Base-by-base conservation (phyloP, 1,140 invertebrate species). In the Scaptomyza montana region DNA sequence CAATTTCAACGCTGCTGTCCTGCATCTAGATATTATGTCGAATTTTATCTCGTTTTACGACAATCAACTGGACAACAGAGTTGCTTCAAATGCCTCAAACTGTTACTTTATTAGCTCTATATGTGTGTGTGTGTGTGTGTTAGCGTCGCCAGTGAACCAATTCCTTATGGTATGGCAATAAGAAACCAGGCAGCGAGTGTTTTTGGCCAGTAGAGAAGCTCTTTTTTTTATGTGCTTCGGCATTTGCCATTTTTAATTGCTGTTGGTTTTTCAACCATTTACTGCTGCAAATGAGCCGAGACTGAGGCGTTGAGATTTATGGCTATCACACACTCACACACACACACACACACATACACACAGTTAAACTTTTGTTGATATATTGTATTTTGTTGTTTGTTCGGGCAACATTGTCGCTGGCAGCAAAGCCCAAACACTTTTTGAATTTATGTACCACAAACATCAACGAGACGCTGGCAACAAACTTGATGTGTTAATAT, bases 171-270 rank as follows among this genome's bases (percentile, higher is more conserved):
- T 19, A 39, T 5, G 12, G 53, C 43, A 69, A 69, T 63, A 71
- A 70, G 79, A 63, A 71, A 54, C 60, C n/a, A 71, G 51, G 60
- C 19, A 74, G 43, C 57, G 46, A 57, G 53, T 30, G 28, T 28
- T 61, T 33, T 25, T 36, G 13, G 30, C 63, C 28, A 62, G 45
- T 50, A 51, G 57, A 51, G 57, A 43, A 50, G 33, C 53, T 12
- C 25, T 46, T 50, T 86, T 86, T 86, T 84, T 84, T 84, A 84
- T 84, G 72, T 76, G 50, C 69, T 80, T 74, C 74, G 69, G 77
- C 78, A 67, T 86, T 86, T 86, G 78, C 62, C 70, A 62, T 78
- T 86, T 87, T 87, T 87, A 87, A 87, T 87, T 87, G 82, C 82
- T 82, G 70, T 81, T 79, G 81, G 53, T 76, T 87, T 77, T 71